Percentiles rank a stretch among this genome's conserved stretches.
Conservation (phyloP, 2,113 vertebrate genomes). For the Scolopax mira region DNA sequence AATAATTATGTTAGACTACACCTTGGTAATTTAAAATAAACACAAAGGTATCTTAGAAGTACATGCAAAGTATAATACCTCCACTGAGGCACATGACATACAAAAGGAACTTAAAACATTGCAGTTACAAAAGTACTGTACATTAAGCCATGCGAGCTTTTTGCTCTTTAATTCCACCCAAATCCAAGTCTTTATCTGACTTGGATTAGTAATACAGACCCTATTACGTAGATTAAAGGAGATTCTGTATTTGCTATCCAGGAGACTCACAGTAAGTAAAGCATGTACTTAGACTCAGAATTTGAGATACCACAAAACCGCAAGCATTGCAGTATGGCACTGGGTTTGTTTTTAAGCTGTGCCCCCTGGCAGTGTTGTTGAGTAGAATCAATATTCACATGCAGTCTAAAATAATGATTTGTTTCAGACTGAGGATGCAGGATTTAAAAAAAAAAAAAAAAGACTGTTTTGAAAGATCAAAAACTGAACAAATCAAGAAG, state of each 20-base stretch:
- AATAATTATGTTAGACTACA: neutral
- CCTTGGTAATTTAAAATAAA: neutral
- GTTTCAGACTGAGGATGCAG: neutral
- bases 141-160: neutral
- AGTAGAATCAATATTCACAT: neutral
- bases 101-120: neutral
- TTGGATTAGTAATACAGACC: neutral
- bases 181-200: neutral
- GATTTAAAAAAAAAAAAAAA: neutral
- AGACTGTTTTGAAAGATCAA: neutral
- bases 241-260: neutral
- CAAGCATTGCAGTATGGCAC: neutral
- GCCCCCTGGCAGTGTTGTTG: neutral
- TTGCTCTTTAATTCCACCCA: neutral
- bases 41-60: neutral
- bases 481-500: neutral
- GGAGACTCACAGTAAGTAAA: neutral
- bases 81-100: neutral
- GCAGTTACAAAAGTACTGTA: neutral
- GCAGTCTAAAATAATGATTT: neutral
- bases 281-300: neutral
- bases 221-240: accelerated
- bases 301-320: neutral
- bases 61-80: neutral
- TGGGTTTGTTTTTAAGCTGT: neutral